Evolutionary conservation across 1,140 invertebrate genomes (phyloP), one percentile per base, ranked within the genome.

Genomic region (Drosophila lacertosa): DNA sequence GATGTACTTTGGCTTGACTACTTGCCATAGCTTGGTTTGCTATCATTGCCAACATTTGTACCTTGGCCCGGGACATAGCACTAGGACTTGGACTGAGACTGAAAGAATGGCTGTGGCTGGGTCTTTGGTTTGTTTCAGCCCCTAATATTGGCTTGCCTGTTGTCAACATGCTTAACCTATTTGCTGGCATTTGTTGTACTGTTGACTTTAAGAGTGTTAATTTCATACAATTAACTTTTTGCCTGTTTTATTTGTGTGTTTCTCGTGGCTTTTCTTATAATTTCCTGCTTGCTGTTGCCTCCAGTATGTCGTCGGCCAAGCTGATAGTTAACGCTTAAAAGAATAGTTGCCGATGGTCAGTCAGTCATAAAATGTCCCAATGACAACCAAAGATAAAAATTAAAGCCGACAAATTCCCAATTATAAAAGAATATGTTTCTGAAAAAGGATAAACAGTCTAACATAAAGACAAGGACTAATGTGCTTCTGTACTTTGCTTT

Each of bases 171-270:
- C 62, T 82, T 63, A 74, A 67, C 64, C 74, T 62, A 70, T 83
- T 71, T 74, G 79, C 69, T 74, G 79, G 53, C 55, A 63, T 54
- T 54, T 68, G 70, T 58, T 70, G 59, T 70, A 75, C 66, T 88
- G 74, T 88, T 86, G 82, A 88, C 82, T 82, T 77, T 69, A 88
- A 88, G 74, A 77, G 70, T 88, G 82, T 82, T 86, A 82, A 86
- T 88, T 86, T 88, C 82, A 86, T 86, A 88, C 82, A 86, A 88
- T 88, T 86, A 88, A 88, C 82, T 86, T 86, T 88, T 86, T 77
- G 81, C 73, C 74, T 71, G 82, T 86, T 88, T 81, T 73, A 70
- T 58, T 77, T 77, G 68, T 80, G 60, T 77, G 63, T 57, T 65
- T 63, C 70, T 40, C 48, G 62, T 64, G 64, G 58, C 44, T 66